Percentiles rank a stretch among this genome's conserved stretches.
Evolutionary conservation across 1,140 invertebrate genomes (phyloP).

Genomic region (Drosophila obscura): DNA sequence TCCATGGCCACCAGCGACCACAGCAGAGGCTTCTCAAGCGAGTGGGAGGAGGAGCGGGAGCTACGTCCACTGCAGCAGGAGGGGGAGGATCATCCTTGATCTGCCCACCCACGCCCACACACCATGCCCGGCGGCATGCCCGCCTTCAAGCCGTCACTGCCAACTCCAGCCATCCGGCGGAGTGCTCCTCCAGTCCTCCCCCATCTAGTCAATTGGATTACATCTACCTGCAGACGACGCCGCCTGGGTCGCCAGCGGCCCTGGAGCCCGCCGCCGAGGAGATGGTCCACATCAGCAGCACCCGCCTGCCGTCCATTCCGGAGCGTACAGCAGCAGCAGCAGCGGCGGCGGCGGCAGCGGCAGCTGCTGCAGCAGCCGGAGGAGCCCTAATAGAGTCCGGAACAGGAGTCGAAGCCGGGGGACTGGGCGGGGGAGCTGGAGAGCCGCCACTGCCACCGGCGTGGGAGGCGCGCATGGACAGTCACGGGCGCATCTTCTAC

Average conservation of each 20-base stretch:
- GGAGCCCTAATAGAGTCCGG: slow-evolving; percentile 52
- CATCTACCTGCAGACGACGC: slow-evolving; percentile 51
- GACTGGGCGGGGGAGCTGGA: slow-evolving; percentile 72
- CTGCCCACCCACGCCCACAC: slow-evolving; percentile 93
- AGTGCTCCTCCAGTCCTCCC: slow-evolving; percentile 25
- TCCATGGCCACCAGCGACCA: slow-evolving; percentile 84
- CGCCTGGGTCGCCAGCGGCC: slow-evolving; percentile 17
- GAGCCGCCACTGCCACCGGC: slow-evolving; percentile 92
- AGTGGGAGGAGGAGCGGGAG: slow-evolving; percentile 84
- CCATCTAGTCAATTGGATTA: slow-evolving; percentile 72
- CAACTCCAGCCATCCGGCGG: slow-evolving; percentile 49
- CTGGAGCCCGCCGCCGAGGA: slow-evolving; percentile 83
- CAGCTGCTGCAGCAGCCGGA: slow-evolving; percentile 42
- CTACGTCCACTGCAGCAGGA: slow-evolving; percentile 1
- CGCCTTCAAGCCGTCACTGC: slow-evolving; percentile 71
- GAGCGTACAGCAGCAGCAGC: slow-evolving; percentile 85
- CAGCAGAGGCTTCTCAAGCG: slow-evolving; percentile 86
- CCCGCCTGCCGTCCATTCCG: slow-evolving; percentile 92
- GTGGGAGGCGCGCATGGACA: slow-evolving; percentile 97
- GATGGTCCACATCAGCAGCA: slow-evolving; percentile 89
- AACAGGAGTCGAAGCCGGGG: slow-evolving; percentile 62
- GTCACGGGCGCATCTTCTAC: slow-evolving; percentile 95
- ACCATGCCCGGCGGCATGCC: slow-evolving; percentile 87
- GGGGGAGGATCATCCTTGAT: slow-evolving; percentile 67
- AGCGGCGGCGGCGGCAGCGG: slow-evolving; percentile 50